Base-by-base conservation (phyloP, 2,888 invertebrate genomes). In the Autographa pulchrina region DNA sequence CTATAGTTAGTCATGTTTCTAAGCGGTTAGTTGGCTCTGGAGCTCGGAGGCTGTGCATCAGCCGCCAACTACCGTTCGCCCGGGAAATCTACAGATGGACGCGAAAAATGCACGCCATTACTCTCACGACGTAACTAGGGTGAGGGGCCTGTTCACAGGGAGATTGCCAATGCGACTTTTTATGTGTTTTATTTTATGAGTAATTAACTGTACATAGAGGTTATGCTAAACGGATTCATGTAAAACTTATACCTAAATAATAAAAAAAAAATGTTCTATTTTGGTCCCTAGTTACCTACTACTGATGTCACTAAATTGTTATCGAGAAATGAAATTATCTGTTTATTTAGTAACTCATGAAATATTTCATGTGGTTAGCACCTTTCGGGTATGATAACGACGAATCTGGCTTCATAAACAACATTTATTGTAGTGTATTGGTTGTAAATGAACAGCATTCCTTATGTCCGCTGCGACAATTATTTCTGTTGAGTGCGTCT, bases 71-170 rank as follows among this genome's bases (percentile, higher is more conserved):
- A 52, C 20, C 41, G 32, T 56, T 61, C 82, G 69, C 74, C 63
- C 78, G 84, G 85, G 85, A 82, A 86, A 86, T 85, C 83, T 81
- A 78, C 77, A 65, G 71, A 71, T 73, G 74, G 71, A 77, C 68
- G 77, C 74, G 78, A 74, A 80, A 82, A 86, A 74, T 82, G 80
- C 78, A 78, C 70, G 72, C 65, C 70, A 77, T 84, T 82, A 85
- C 76, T 82, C 81, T 74, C 74, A 62, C 64, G 75, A 62, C 58
- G 70, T 72, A 76, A 74, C 70, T 65, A 68, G 70, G 56, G 43
- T 60, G 61, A 62, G 63, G 67, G 71, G 61, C 58, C 70, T 72
- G 67, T 70, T 75, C 86, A 80, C 72, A 32, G n/a, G 31, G 64
- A 74, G 62, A 62, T 62, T 65, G 48, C 52, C 64, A 52, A 18